phyloP scores from a whole-genome alignment of 1,140 invertebrate genomes.

The Frieseomelitta varia region DNA sequence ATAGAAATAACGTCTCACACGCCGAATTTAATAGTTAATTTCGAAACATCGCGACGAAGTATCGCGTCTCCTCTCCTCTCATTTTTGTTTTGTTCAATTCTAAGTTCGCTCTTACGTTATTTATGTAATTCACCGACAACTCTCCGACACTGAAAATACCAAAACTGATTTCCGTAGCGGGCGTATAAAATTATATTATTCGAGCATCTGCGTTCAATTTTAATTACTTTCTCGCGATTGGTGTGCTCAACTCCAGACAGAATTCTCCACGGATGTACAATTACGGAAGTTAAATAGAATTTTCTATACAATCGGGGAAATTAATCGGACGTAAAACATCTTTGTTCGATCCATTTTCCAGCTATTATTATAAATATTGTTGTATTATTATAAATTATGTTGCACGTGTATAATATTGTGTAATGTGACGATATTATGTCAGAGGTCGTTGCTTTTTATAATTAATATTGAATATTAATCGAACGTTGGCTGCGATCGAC shows the following conservation, averaged over 20 bases:
- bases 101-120: neutral
- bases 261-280: neutral
- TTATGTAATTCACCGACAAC: neutral
- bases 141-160: neutral
- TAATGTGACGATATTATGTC: too few species aligned
- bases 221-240: neutral
- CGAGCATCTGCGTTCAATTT: neutral
- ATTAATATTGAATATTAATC: too few species aligned
- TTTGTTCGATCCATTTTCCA: neutral
- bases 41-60: neutral
- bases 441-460: too few species aligned
- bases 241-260: neutral
- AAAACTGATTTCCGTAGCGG: neutral
- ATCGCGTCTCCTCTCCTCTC: neutral
- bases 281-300: neutral
- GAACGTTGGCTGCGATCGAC: too few species aligned
- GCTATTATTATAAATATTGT: too few species aligned
- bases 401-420: too few species aligned
- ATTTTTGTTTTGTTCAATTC: neutral
- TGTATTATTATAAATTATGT: too few species aligned
- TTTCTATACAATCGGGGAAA: neutral
- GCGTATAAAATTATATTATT: neutral
- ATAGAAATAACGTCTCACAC: neutral
- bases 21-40: neutral
- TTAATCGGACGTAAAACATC: neutral